phyloP scores from a whole-genome alignment of 2,888 invertebrate genomes.

The Caradrina clavipalpis region DNA sequence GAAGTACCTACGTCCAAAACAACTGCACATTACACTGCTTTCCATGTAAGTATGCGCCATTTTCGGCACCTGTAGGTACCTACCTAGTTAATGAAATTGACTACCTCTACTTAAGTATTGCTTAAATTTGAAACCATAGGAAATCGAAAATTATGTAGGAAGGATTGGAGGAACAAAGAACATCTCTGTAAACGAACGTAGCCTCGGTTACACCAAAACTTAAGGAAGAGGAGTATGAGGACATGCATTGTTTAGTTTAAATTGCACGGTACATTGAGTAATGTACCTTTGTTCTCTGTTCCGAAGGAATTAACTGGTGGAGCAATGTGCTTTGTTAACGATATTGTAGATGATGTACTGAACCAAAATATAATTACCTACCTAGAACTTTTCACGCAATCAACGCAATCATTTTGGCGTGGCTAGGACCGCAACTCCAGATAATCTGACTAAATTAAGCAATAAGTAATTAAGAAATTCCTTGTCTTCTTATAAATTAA shows the following conservation, averaged over 20 bases:
- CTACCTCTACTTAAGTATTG: no score
- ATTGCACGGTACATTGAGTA: conserved; percentile 41
- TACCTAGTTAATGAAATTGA: no score
- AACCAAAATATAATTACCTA: conserved; percentile 2
- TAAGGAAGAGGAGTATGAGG: conserved; percentile 48
- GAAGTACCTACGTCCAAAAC: no score
- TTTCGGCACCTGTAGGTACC: no score
- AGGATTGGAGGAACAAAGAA: conserved; percentile 31
- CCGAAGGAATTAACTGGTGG: conserved; percentile 36
- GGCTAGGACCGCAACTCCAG: no score
- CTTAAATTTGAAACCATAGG: no score
- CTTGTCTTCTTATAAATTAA: neutral
- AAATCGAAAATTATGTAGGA: conserved; percentile 2
- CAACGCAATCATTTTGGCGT: neutral
- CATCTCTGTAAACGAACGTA: conserved; percentile 21
- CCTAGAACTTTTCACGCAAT: neutral
- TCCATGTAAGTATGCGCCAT: no score
- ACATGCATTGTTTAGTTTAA: conserved; percentile 48
- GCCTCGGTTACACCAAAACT: conserved; percentile 30
- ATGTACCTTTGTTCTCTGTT: conserved; percentile 49
- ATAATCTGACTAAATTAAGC: neutral
- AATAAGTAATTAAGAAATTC: neutral
- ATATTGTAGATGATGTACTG: conserved; percentile 3
- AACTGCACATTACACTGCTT: no score
- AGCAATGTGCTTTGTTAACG: conserved; percentile 25